phyloP scores from a whole-genome alignment of 2,797 vertebrate species.

The Microtus agrestis region DNA sequence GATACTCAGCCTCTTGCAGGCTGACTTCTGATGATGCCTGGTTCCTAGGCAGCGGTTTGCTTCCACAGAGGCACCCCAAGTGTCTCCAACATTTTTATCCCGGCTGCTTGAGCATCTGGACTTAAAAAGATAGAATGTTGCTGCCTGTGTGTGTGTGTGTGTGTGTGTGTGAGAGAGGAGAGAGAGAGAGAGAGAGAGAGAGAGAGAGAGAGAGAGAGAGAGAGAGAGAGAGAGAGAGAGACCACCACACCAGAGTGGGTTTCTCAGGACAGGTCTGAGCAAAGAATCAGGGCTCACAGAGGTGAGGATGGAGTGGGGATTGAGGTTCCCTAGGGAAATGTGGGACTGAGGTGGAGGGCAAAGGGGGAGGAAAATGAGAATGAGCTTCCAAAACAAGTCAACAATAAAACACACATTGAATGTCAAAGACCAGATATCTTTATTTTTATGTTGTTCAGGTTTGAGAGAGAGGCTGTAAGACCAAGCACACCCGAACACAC shows the following conservation, averaged over 20 bases:
- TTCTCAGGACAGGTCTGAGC: not conserved
- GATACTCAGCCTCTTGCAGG: slow-evolving; percentile 3
- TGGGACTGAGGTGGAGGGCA: no score
- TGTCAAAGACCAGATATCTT: not conserved
- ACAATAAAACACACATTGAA: not conserved
- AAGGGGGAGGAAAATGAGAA: no score
- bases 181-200: no score
- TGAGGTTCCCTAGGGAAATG: not conserved
- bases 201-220: not conserved
- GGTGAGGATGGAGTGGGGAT: not conserved
- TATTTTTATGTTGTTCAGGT: not conserved
- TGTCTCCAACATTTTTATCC: slow-evolving; percentile 43
- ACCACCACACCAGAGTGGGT: no score
- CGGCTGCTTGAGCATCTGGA: not conserved
- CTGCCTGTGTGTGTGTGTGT: not conserved
- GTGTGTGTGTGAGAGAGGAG: not conserved
- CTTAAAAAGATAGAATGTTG: not conserved
- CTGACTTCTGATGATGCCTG: not conserved
- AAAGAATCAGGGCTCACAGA: not conserved
- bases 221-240: not conserved
- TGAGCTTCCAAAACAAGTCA: not conserved
- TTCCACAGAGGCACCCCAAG: slow-evolving; percentile 59
- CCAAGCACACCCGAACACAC: not conserved
- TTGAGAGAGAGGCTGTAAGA: not conserved
- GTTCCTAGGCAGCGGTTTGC: not conserved